Conservation (phyloP, 2,888 invertebrate species). For the Odontocolon sp. region DNA sequence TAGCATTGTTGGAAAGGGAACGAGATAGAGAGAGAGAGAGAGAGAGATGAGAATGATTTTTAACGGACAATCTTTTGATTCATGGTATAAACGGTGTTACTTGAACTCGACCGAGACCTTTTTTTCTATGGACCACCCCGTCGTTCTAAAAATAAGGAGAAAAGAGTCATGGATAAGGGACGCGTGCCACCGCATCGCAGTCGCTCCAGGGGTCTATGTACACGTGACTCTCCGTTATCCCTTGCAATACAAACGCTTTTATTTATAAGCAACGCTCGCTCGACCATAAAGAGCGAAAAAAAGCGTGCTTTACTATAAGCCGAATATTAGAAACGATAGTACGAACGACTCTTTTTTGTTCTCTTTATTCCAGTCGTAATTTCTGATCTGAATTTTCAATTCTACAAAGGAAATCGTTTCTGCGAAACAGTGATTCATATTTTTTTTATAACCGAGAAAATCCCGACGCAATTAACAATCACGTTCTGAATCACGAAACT, state of each 20-base stretch:
- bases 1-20: background rate
- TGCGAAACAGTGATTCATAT: constrained; percentile 41
- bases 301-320: background rate
- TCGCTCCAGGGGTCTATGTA: constrained; percentile 56
- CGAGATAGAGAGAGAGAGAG: too few relatives aligned
- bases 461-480: constrained; percentile 37
- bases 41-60: too few relatives aligned
- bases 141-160: constrained; percentile 51
- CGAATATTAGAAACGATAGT: background rate
- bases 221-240: constrained; percentile 40
- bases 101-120: background rate
- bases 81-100: background rate
- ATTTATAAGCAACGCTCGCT: constrained; percentile 34
- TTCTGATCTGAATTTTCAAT: background rate
- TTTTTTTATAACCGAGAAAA: constrained; percentile 5
- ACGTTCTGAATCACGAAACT: constrained; percentile 45
- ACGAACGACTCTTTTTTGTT: background rate
- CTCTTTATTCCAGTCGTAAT: background rate
- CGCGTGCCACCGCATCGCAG: constrained; percentile 60
- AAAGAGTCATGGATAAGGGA: constrained; percentile 34
- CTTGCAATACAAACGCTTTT: constrained; percentile 23
- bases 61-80: background rate
- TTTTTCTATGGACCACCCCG: constrained; percentile 41
- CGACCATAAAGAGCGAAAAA: background rate
- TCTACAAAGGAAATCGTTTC: constrained; percentile 23